Evolutionary conservation across 2,888 invertebrate species (phyloP).

Genomic region (Cetonia aurata): DNA sequence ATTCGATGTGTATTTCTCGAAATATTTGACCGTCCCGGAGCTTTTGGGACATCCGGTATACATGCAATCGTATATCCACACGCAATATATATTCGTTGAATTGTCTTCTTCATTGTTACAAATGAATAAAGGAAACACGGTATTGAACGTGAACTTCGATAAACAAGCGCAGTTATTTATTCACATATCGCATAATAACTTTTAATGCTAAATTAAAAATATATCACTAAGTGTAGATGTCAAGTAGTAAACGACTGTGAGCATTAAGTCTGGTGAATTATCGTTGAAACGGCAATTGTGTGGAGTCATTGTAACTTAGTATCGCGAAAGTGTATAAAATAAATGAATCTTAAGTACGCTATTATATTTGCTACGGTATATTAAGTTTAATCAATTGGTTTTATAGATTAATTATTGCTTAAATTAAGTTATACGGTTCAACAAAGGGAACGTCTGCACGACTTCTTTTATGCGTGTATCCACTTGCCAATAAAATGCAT

Average conservation of each 20-base stretch:
- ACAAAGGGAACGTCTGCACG: no score
- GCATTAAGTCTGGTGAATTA: constrained; percentile 18
- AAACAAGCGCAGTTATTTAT: constrained; percentile 26
- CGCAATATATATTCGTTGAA: constrained; percentile 19
- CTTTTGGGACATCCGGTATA: no score
- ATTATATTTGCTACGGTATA: no score
- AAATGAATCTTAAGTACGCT: constrained; percentile 1
- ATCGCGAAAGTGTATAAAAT: constrained; percentile 11
- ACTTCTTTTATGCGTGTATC: no score
- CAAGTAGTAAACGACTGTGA: constrained; percentile 10
- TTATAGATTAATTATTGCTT: constrained; percentile 5
- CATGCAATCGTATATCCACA: neutral
- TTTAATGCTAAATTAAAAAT: constrained; percentile 25
- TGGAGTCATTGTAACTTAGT: neutral
- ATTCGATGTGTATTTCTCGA: no score
- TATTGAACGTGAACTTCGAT: constrained; percentile 39
- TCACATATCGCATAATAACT: constrained; percentile 18
- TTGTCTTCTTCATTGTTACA: constrained; percentile 28
- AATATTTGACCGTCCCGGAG: no score
- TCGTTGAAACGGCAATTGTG: constrained; percentile 16
- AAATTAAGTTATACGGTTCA: no score
- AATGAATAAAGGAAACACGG: constrained; percentile 28
- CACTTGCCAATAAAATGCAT: no score
- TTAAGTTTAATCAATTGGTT: neutral
- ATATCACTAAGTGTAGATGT: constrained; percentile 5